These are phyloP conservation scores for Euzophera pinguis DNA, from an alignment of 2,888 invertebrate species.

Conservation along the genomic window DNA sequence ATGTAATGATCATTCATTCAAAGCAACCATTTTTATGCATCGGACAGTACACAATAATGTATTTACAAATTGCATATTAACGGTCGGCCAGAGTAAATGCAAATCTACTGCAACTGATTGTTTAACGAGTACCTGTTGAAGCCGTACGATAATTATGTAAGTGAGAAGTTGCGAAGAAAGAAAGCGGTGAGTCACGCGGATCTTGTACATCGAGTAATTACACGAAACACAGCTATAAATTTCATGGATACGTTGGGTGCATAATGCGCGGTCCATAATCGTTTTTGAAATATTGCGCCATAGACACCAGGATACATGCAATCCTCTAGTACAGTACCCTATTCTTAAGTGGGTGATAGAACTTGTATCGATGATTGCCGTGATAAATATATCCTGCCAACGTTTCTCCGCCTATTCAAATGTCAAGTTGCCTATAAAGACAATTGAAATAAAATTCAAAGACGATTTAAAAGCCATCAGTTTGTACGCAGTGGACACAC, in stretches of 20 bases:
- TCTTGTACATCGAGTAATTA: conserved; percentile 32
- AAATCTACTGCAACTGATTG: conserved; percentile 19
- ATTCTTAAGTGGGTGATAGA: conserved; percentile 16
- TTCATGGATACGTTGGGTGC: conserved; percentile 4
- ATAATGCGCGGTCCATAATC: not conserved
- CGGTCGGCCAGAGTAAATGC: conserved; percentile 26
- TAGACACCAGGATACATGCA: conserved; percentile 11
- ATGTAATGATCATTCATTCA: not conserved
- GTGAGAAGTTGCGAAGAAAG: conserved; percentile 47
- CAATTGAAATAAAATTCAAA: conserved; percentile 24
- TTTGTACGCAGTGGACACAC: conserved; percentile 12
- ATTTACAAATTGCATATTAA: conserved; percentile 33
- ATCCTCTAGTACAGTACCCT: conserved; percentile 17
- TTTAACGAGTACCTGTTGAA: conserved; percentile 26
- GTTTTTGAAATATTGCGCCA: not conserved
- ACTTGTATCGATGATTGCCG: conserved; percentile 19
- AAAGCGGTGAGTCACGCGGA: conserved; percentile 66
- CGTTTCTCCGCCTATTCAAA: conserved; percentile 29
- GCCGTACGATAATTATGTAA: conserved; percentile 40
- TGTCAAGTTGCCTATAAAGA: conserved; percentile 28
- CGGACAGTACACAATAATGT: conserved; percentile 21
- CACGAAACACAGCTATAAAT: conserved; percentile 25
- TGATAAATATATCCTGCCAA: conserved; percentile 28
- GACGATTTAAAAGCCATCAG: conserved; percentile 16
- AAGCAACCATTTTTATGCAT: conserved; percentile 26